Base-by-base conservation (phyloP, 2,797 vertebrate genomes). In the Microctenopoma lineatum region DNA sequence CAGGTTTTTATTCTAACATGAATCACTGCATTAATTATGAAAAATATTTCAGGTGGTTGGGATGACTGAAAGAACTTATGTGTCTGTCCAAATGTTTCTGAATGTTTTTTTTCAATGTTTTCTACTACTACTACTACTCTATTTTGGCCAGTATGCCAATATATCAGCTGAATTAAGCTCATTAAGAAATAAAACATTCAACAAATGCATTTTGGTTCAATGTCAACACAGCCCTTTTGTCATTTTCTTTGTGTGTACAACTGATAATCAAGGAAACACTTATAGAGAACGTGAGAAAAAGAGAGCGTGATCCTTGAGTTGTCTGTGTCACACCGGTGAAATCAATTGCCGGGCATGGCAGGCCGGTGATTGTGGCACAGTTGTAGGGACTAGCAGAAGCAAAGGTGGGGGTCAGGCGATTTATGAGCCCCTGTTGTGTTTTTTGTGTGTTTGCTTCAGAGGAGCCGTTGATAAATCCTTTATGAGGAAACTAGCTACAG, bases 351-450 rank as follows among this genome's bases (percentile, higher is more conserved):
- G 38, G 72, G 64, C 73, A 67, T 73, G 51, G 58, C 75, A 57
- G 53, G 55, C 62, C 67, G 71, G 63, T 66, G 66, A 66, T 52
- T 55, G 61, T 26, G 7, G 29, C 27, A 59, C 51, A 50, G 56
- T 18, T 56, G 26, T 45, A 45, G 45, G 34, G 50, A 67, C 32
- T 12, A 54, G 68, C 67, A 57, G 44, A 41, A 68, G 62, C 36
- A 70, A 73, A 77, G 45, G 57, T 64, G 46, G 55, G 55, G 62
- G 70, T 85, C 77, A 77, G 74, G 53, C 77, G 70, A 79, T 84
- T 80, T 18, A 53, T 38, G 11, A 63, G 57, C 66, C 69, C 66
- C 74, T 54, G 79, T 67, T 51, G 61, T 64, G 59, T 61, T 66
- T 42, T 70, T 66, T 70, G 64, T 79, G 55, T 76, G 61, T 50